Evolutionary conservation across 1,140 invertebrate genomes (phyloP), one percentile per base, ranked within the genome.

Genomic region (Drosophila simulans): DNA sequence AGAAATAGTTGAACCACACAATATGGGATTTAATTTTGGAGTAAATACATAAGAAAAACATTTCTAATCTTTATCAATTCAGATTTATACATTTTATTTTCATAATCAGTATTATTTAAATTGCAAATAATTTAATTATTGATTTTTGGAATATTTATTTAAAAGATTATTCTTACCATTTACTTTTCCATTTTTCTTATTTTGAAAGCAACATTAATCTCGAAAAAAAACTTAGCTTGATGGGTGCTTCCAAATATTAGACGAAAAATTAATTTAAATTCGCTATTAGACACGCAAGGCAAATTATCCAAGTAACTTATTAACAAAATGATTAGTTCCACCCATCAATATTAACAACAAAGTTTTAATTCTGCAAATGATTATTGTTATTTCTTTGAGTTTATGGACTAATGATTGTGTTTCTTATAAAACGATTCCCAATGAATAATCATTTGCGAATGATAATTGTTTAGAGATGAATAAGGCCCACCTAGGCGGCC

Each of bases 321-420:
- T 39, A 17, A 31, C 35, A 20, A 57, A 62, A 42, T 39, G 53
- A 62, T 62, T 62, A 37, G 59, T 34, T 58, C 25, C 53, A 62
- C 31, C 53, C 37, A 62, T 62, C 59, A 62, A 42, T 63, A 63
- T 35, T 63, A 59, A 57, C 25, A 63, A 58, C 40, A 37, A 60
- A 59, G 17, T 25, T 59, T 43, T 59, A 17, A 43, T 59, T 63
- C 20, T 57, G n/a, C 1, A 17, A 42, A 43, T 63, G 58, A 34
- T 64, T 37, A n/a, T 62, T 25, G 59, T 62, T 40, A 3, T 64
- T 42, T 63, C n/a, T 35, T 34, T 12, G 17, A 22, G 4, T 25
- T 49, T 52, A 10, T 7, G 25, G 27, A 27, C 64, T 68, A 68
- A 52, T 68, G 64, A 37, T 51, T 49, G 58, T 58, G 12, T 35